These are phyloP conservation scores for Chironomus tentans DNA, from an alignment of 2,888 invertebrate genomes.

Conservation along the genomic window DNA sequence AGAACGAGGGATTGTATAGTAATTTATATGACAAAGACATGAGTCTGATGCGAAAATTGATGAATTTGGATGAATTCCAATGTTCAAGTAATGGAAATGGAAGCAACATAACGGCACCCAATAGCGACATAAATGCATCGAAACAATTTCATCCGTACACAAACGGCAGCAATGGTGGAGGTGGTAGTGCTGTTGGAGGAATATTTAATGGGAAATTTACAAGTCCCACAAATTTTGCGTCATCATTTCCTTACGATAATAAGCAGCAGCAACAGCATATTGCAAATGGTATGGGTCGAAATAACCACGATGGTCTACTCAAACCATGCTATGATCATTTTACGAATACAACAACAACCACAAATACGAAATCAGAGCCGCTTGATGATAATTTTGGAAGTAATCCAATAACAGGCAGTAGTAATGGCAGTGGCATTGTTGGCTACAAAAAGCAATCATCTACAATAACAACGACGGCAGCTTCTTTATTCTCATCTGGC, in stretches of 20 bases:
- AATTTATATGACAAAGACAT: slow-evolving; percentile 25
- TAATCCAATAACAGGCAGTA: slow-evolving; percentile 6
- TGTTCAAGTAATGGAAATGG: background rate
- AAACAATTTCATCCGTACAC: slow-evolving; percentile 23
- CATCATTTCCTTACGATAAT: slow-evolving; percentile 21
- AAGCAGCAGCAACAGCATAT: slow-evolving; percentile 6
- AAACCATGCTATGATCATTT: slow-evolving; percentile 23
- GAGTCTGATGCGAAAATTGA: slow-evolving; percentile 24
- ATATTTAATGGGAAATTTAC: slow-evolving; percentile 22
- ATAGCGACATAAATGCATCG: slow-evolving; percentile 17
- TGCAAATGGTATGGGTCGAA: background rate
- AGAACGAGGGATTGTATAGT: slow-evolving; percentile 16
- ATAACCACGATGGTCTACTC: slow-evolving; percentile 17
- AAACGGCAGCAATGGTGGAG: background rate
- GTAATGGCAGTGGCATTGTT: background rate
- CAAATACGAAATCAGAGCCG: slow-evolving; percentile 3
- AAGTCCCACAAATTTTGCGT: slow-evolving; percentile 11
- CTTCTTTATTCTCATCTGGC: background rate
- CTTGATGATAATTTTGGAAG: slow-evolving; percentile 24
- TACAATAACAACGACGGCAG: too few relatives aligned
- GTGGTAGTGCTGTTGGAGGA: background rate
- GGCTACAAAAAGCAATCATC: background rate
- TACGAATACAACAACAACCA: background rate
- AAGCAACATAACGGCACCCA: background rate
- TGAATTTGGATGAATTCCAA: slow-evolving; percentile 26